phyloP scores from a whole-genome alignment of 2,113 vertebrate species.

The Hydropotes inermis region DNA sequence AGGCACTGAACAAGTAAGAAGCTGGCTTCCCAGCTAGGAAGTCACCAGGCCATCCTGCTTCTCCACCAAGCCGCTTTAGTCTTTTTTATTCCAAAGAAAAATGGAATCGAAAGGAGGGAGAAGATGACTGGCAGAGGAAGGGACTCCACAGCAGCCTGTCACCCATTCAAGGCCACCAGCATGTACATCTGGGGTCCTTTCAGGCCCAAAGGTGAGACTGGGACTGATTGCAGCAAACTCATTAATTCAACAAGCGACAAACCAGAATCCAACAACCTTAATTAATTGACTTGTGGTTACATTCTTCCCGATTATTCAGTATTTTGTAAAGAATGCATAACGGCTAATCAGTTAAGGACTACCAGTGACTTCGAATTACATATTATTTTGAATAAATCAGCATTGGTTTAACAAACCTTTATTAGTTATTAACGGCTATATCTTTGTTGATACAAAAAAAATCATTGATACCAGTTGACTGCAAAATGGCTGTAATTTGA shows the following conservation, averaged over 20 bases:
- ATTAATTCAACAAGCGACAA: slow-evolving; percentile 44
- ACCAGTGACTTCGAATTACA: slow-evolving; percentile 58
- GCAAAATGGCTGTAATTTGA: slow-evolving; percentile 33
- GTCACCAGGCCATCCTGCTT: not conserved
- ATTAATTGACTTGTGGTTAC: slow-evolving; percentile 53
- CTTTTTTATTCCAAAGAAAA: not conserved
- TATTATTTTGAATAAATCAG: slow-evolving; percentile 75
- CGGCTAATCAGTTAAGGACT: slow-evolving; percentile 56
- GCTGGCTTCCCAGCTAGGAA: not conserved
- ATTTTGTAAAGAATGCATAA: slow-evolving; percentile 61
- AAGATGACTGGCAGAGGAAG: not conserved
- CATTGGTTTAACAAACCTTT: slow-evolving; percentile 73
- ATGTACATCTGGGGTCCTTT: not conserved
- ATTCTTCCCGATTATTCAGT: slow-evolving; percentile 15
- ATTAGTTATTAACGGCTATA: slow-evolving; percentile 76
- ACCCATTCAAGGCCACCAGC: not conserved
- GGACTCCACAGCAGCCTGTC: not conserved
- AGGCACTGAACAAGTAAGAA: not conserved
- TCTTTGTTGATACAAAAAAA: slow-evolving; percentile 68
- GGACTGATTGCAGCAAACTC: slow-evolving; percentile 20
- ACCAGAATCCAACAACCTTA: slow-evolving; percentile 44
- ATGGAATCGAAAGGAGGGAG: not conserved
- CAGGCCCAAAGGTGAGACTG: not conserved
- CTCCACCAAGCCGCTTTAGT: not conserved
- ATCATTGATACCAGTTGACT: slow-evolving; percentile 26